These are phyloP conservation scores for Alviniconcha strummeri DNA, from an alignment of 2,888 invertebrate genomes.

Conservation along the genomic window DNA sequence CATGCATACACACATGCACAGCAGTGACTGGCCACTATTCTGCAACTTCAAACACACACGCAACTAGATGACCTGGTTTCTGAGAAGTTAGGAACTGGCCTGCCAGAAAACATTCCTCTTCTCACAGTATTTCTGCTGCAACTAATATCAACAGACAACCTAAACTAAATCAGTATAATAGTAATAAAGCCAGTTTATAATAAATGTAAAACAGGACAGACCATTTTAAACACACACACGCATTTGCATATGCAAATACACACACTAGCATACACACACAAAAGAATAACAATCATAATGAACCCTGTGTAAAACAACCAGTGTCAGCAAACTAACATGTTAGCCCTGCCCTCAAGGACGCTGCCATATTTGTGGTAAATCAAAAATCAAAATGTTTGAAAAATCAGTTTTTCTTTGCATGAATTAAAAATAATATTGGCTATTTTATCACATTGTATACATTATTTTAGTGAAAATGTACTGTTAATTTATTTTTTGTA, in stretches of 20 bases:
- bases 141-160: no score
- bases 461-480: no score
- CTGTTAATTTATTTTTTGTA: no score
- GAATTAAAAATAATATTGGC: not conserved
- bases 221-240: not conserved
- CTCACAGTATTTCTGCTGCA: no score
- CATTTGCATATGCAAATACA: not conserved
- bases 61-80: no score
- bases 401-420: no score
- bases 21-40: not conserved
- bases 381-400: not conserved
- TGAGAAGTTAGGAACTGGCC: no score
- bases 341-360: constrained; percentile 31
- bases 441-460: no score
- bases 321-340: not conserved
- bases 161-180: no score
- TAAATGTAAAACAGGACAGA: no score
- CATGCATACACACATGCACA: not conserved
- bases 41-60: not conserved
- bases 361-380: constrained; percentile 26
- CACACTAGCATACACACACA: not conserved
- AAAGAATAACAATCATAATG: not conserved
- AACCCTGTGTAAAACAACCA: not conserved
- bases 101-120: no score
- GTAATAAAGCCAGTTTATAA: no score